Base-by-base conservation (phyloP, 2,113 vertebrate genomes). In the Mormoops blainvillei region DNA sequence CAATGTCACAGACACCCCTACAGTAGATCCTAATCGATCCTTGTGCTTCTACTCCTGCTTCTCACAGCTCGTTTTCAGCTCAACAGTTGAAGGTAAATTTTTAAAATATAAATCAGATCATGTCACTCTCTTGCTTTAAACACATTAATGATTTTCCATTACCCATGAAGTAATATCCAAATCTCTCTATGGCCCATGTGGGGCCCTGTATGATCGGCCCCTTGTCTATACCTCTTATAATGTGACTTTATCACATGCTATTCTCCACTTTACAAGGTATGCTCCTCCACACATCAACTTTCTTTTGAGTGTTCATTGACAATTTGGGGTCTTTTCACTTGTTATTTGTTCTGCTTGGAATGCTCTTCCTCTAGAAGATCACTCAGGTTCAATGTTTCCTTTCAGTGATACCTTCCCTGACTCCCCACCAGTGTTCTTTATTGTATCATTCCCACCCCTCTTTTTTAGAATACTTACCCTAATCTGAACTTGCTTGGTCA, bases 401-500 rank as follows among this genome's bases (percentile, higher is more conserved):
- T 76, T 52, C 9, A 67, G 54, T 9, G 16, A 91, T 15, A 11
- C 7, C 41, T 92, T 61, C 5, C 5, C 26, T 80, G 36, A 81
- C 1, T 13, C 56, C 10, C 22, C 3, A 58, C 18, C 33, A 12
- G 33, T 8, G 16, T 11, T 52, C 38, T 14, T 84, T 70, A 45
- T 85, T 18, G 50, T 15, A 38, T 28, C 12, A 68, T 3, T 22
- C 8, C 43, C 26, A 2, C 41, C 3, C 26, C 7, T 36, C 0
- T 52, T 71, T 89, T 85, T 20, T 33, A 82, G 9, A 65, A 58
- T 19, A 78, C 0, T 63, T 91, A 22, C 6, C 74, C 58, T 14
- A 16, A 5, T 26, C 33, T 92, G 61, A 80, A 41, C 83, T 90
- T 83, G 26, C n/a, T 83, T 83, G n/a, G 43, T 50, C 33, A 93